Base-by-base conservation (phyloP, 2,888 invertebrate species). In the Archips xylosteana region DNA sequence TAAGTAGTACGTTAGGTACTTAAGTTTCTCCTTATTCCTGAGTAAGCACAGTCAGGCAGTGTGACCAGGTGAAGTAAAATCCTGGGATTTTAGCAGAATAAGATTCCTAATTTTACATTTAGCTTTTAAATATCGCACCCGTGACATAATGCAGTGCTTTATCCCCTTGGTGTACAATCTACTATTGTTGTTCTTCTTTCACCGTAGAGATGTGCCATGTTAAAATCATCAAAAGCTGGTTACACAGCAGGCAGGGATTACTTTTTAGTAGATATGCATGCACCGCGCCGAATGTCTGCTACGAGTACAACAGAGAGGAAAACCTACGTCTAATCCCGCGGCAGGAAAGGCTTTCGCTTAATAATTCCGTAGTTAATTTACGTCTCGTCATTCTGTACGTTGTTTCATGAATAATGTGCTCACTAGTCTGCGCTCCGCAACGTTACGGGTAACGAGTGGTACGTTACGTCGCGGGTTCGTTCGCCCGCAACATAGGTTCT, bases 341-440 rank as follows among this genome's bases (percentile, higher is more conserved):
- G 62, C 57, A 61, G 57, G 70, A 51, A 67, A 64, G 62, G 74
- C 74, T 70, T 70, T 47, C 72, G 68, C 65, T 74, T 74, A 74
- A 74, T 74, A 74, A 74, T 74, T 74, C 74, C 74, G 70, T 70
- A 74, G 74, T 74, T 74, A 74, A 74, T 74, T 74, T 74, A 74
- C 74, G 74, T 70, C 74, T 74, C 74, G 74, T 74, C 74, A 74
- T 69, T 70, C 70, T 70, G 69, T 74, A 70, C 74, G 74, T 70
- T 74, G 70, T 65, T 74, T 70, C 74, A 74, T 74, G 74, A 74
- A 74, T 74, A 74, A 74, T 70, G 74, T 65, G 73, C 65, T 65
- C 73, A 70, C 74, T 65, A 70, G 74, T 68, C 42, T 73, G 36
- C 60, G 69, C 51, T 23, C 34, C 63, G 62, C 62, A 63, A 23